phyloP scores from a whole-genome alignment of 2,888 invertebrate genomes.

The Coleophora flavipennella region DNA sequence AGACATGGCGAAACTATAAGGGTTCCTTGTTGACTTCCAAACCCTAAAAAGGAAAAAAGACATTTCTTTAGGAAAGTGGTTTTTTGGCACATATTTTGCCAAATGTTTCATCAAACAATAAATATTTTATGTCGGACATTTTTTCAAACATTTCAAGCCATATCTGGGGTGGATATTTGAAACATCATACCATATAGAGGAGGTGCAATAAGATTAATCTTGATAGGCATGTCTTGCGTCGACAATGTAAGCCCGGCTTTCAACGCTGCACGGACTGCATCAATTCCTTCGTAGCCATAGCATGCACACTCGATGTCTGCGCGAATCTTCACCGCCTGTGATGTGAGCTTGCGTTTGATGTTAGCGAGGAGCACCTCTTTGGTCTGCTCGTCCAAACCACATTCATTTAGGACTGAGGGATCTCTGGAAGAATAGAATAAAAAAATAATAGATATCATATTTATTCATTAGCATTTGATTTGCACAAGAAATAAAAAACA shows the following conservation, averaged over 20 bases:
- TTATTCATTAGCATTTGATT: too few relatives aligned
- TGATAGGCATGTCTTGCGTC: constrained; percentile 94
- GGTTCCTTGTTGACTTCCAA: too few relatives aligned
- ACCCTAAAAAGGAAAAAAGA: too few relatives aligned
- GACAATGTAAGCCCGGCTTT: constrained; percentile 92
- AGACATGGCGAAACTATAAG: too few relatives aligned
- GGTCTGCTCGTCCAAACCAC: constrained; percentile 92
- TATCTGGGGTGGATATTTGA: too few relatives aligned
- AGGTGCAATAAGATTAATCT: constrained; percentile 98
- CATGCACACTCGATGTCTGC: constrained; percentile 63
- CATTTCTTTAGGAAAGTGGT: too few relatives aligned
- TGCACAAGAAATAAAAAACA: too few relatives aligned
- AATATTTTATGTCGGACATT: too few relatives aligned
- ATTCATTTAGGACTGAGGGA: constrained; percentile 95
- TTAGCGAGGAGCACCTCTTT: constrained; percentile 94
- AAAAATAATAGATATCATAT: too few relatives aligned
- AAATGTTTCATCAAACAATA: too few relatives aligned
- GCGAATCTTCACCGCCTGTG: constrained; percentile 77
- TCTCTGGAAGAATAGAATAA: constrained; percentile 75
- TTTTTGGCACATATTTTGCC: too few relatives aligned
- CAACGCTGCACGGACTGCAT: constrained; percentile 96
- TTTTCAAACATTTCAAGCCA: too few relatives aligned
- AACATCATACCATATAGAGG: constrained; percentile 95
- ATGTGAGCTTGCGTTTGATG: constrained; percentile 95
- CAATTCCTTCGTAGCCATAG: constrained; percentile 95